Conservation (phyloP, 2,113 vertebrate species). For the Salvator merianae region DNA sequence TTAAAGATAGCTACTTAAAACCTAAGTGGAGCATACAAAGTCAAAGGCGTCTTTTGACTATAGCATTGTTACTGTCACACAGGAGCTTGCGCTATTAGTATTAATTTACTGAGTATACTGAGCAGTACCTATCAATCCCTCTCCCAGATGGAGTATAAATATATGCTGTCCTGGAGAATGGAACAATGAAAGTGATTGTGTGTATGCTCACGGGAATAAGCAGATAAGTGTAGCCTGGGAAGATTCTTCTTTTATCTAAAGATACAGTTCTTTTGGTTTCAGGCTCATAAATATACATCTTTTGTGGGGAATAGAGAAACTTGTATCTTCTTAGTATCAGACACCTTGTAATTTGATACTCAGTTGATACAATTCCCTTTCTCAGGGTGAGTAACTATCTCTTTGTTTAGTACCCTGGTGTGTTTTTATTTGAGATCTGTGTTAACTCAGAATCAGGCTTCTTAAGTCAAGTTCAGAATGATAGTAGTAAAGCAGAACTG, state of each 20-base stretch:
- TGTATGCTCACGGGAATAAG: not conserved
- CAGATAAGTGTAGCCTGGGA: too few species aligned
- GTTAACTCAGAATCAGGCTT: too few species aligned
- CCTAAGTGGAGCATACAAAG: slow-evolving; percentile 17
- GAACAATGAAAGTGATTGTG: not conserved
- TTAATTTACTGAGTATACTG: not conserved
- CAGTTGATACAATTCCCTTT: too few species aligned
- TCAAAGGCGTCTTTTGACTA: slow-evolving; percentile 67
- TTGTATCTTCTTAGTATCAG: too few species aligned
- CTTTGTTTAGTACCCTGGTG: not conserved
- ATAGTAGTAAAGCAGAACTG: not conserved
- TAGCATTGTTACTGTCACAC: not conserved
- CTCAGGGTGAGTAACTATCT: too few species aligned
- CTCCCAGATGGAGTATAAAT: not conserved
- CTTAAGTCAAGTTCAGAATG: not conserved
- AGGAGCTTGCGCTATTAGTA: slow-evolving; percentile 21
- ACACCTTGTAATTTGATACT: too few species aligned
- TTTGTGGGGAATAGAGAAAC: too few species aligned
- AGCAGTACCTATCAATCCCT: slow-evolving; percentile 54
- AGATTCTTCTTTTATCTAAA: too few species aligned
- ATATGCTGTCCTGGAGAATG: not conserved
- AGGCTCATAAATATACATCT: too few species aligned
- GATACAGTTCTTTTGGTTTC: too few species aligned
- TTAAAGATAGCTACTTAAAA: not conserved
- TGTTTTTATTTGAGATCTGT: too few species aligned